Base-by-base conservation (phyloP, 2,113 vertebrate species). In the Psettodes erumei region DNA sequence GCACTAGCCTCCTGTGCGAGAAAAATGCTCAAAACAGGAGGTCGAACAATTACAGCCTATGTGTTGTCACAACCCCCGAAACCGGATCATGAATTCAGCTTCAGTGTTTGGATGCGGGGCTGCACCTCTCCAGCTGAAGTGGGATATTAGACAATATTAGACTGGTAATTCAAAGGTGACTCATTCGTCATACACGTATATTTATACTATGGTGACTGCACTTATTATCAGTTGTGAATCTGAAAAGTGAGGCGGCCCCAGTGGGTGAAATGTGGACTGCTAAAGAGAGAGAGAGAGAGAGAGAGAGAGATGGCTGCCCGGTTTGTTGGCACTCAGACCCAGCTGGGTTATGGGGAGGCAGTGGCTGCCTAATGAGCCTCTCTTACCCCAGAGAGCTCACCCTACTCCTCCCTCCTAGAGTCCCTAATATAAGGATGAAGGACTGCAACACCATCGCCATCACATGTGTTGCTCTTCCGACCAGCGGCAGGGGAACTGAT, bases 341-440 rank as follows among this genome's bases (percentile, higher is more conserved):
- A 91, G 89, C 90, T 93, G 91, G 91, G 89, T 86, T 90, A 89
- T 86, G 77, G 83, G 76, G 79, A 91, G 80, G 77, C 85, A 77
- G 86, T 86, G 86, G 85, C 86, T 93, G 90, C 90, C 87, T 93
- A 93, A 93, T 93, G 92, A 94, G 91, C 85, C 90, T 87, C 88
- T 92, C 86, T 86, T 74, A 87, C 90, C 87, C 91, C 9, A 72
- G 90, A 92, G 91, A 91, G 60, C 81, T 88, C 91, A 87, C 87
- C 86, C 87, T 82, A 21, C 86, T 86, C 75, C 90, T 69, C 84
- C 84, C 90, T 83, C 85, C 62, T 12, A 27, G 79, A 89, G 88
- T 70, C 82, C 81, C 85, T 89, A 84, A 83, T 90, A 86, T 86
- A 82, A 82, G 90, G 83, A 89, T 86, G 87, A 92, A 84, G 86